Evolutionary conservation across 2,113 vertebrate genomes (phyloP).

Genomic region (rat (Rattus norvegicus)): DNA sequence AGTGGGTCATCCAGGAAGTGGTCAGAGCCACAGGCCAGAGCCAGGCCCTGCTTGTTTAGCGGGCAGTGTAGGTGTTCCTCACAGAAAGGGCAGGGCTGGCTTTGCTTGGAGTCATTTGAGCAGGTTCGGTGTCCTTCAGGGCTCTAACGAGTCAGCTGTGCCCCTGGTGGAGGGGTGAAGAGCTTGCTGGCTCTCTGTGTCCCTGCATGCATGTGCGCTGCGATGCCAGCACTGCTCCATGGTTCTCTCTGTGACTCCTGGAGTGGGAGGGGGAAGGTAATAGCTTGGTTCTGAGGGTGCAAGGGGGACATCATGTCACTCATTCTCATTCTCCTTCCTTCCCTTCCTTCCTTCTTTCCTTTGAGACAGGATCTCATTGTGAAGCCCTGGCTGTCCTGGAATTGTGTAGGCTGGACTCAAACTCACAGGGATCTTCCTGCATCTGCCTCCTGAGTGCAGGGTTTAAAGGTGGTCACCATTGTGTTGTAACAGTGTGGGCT

Average conservation of each 20-base stretch:
- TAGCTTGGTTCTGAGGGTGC: neutral
- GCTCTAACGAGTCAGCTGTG: conserved; percentile 63
- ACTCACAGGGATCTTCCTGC: neutral
- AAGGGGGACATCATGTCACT: neutral
- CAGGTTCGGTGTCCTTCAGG: conserved; percentile 73
- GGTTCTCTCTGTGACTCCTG: conserved; percentile 8
- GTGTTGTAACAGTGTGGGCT: neutral
- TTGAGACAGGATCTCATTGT: neutral
- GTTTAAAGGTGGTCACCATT: neutral
- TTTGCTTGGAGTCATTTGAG: conserved; percentile 71
- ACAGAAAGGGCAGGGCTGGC: conserved; percentile 26
- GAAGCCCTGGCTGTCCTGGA: neutral
- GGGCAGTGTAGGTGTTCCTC: conserved; percentile 29
- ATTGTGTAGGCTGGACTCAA: neutral
- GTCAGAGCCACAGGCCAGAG: neutral
- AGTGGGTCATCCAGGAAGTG: neutral
- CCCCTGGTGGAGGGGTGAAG: conserved; percentile 61
- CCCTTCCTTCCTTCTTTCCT: neutral
- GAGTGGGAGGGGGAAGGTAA: neutral
- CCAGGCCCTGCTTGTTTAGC: neutral
- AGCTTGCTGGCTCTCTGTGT: neutral
- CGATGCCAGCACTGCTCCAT: neutral
- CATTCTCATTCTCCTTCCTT: neutral
- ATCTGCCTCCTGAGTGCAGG: neutral
- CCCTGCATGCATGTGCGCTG: neutral